Evolutionary conservation across 2,888 invertebrate species (phyloP), one percentile per base, ranked within the genome.

Genomic region (Sclerodermus sp.): DNA sequence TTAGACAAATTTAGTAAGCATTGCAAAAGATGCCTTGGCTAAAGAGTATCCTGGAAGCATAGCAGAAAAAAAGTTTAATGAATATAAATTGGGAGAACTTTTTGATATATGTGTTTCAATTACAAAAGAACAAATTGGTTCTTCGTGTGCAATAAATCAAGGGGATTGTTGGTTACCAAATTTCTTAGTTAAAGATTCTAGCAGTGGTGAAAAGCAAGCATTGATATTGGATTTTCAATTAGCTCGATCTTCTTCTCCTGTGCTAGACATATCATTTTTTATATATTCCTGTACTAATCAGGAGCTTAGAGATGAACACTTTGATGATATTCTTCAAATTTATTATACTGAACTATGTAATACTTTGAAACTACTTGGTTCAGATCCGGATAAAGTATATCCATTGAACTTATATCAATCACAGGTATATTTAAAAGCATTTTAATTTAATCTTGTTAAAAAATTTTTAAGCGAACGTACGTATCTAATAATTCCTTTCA

Each of bases 141-240:
- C 71, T 36, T 74, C 79, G 23, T 74, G 83, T 0, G 85, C 86
- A 0, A 82, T 89, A 23, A 84, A 83, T 0, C 89, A 90, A 51
- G 90, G 89, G 0, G 90, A 90, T 68, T 84, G 84, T 34, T 90
- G 90, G 90, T 83, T 85, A 0, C 87, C 87, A n/a, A 90, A 90
- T 69, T 89, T 89, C 60, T 70, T 90, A 0, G 83, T 83, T 8
- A 82, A 82, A 38, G 79, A 79, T 46, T 42, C 50, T 2, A 42
- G 60, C 1, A 38, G 37, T 13, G 55, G 57, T 6, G 61, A 74
- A 46, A 54, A 68, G 4, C 80, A 81, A 50, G 81, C 82, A 0
- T 82, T 84, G 60, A 80, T 89, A 51, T 85, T 90, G 31, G 90
- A 90, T 66, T 90, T 87, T 62, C 90, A 90, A 71, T 67, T 89